phyloP scores from a whole-genome alignment of 2,888 invertebrate species.

The Hyppa rectilinea region DNA sequence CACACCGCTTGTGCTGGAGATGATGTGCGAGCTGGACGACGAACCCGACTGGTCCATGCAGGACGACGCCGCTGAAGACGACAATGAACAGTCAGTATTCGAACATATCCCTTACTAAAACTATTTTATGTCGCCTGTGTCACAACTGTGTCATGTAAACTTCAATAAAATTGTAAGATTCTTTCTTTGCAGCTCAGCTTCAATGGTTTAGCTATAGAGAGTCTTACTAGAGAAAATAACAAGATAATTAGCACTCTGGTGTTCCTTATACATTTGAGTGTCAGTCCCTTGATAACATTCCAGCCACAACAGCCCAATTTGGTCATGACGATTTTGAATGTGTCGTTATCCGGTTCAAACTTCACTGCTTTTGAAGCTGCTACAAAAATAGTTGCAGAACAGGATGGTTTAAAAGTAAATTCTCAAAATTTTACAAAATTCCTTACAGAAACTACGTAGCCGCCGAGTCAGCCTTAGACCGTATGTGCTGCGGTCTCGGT shows the following conservation, averaged over 20 bases:
- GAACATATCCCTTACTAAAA: background rate
- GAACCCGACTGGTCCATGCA: slow-evolving; percentile 96
- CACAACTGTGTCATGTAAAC: background rate
- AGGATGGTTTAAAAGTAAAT: slow-evolving; percentile 54
- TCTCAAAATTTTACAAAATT: background rate
- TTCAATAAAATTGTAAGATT: slow-evolving; percentile 73
- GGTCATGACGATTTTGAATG: background rate
- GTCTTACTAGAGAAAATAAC: slow-evolving; percentile 83
- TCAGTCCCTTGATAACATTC: slow-evolving; percentile 87
- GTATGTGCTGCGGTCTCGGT: slow-evolving; percentile 99
- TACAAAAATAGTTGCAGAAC: background rate
- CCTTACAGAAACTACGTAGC: slow-evolving; percentile 95
- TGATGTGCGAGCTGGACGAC: slow-evolving; percentile 99
- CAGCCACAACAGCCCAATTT: background rate
- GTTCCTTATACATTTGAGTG: slow-evolving; percentile 81
- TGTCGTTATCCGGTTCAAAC: background rate
- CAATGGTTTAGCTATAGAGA: slow-evolving; percentile 67
- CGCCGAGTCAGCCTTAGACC: slow-evolving; percentile 98
- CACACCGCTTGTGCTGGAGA: slow-evolving; percentile 96
- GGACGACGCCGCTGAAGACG: slow-evolving; percentile 97
- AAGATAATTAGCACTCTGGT: slow-evolving; percentile 87
- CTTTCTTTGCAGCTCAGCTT: slow-evolving; percentile 68
- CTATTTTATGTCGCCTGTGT: background rate
- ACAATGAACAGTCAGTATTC: slow-evolving; percentile 93
- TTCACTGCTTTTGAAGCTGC: background rate